Evolutionary conservation across 2,113 vertebrate genomes (phyloP).

Genomic region (Anhinga anhinga): DNA sequence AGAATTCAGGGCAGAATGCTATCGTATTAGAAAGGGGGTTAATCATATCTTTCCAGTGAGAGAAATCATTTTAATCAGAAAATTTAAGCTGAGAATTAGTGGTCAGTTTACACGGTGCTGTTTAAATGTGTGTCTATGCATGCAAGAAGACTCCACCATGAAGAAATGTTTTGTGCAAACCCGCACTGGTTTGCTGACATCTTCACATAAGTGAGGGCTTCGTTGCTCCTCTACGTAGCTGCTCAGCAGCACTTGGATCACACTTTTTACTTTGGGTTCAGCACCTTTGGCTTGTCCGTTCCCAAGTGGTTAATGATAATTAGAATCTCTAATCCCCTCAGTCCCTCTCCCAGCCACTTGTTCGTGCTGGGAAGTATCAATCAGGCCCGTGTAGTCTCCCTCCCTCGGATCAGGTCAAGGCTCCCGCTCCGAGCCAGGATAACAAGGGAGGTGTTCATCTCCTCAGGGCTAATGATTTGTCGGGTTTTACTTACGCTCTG

Average conservation of each 20-base stretch:
- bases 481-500: neutral
- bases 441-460: neutral
- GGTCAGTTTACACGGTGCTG: neutral
- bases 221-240: accelerated
- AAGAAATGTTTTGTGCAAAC: neutral
- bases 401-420: neutral
- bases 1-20: neutral
- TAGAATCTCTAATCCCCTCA: neutral
- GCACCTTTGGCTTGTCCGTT: neutral
- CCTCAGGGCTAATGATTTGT: neutral
- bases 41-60: neutral
- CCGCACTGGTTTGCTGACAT: neutral
- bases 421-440: accelerated
- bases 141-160: neutral
- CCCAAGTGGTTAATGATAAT: neutral
- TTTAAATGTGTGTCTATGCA: neutral
- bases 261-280: neutral
- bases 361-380: neutral
- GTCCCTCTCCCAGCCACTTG: neutral
- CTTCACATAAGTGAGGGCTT: neutral
- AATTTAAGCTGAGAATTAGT: neutral
- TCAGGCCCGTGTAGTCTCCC: too few species aligned
- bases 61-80: neutral
- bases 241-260: neutral
- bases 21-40: neutral